Percentiles rank a stretch among this genome's conserved stretches.
phyloP scores from a whole-genome alignment of 30 jellyfish, hydroid and myxozoan species.

The Rhopilema esculentum region DNA sequence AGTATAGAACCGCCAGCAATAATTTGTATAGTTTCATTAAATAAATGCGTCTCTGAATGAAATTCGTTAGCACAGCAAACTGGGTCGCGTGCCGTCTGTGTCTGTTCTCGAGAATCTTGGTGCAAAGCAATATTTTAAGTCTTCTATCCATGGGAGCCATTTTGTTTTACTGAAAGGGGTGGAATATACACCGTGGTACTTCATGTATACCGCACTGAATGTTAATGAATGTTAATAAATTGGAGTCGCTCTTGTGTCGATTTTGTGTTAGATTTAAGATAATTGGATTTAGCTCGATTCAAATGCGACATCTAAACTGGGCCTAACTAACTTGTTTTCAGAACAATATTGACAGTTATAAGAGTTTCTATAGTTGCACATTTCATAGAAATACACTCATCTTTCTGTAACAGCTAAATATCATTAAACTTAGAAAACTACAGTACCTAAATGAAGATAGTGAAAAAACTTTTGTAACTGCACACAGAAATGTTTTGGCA shows the following conservation, averaged over 20 bases:
- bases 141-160: background rate
- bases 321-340: conserved; percentile 16
- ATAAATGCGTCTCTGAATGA: conserved; percentile 22
- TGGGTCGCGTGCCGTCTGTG: conserved; percentile 40
- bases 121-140: background rate
- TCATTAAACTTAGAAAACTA: no score
- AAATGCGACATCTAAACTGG: conserved; percentile 35
- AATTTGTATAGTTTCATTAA: conserved; percentile 13
- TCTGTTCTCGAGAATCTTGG: conserved; percentile 25
- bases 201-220: conserved; percentile 45
- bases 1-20: background rate
- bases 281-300: conserved; percentile 25
- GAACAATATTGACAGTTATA: background rate
- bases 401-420: no score
- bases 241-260: conserved; percentile 33
- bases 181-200: background rate
- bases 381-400: no score
- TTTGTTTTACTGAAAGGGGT: background rate
- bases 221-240: conserved; percentile 1
- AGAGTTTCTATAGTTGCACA: background rate
- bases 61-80: conserved; percentile 23
- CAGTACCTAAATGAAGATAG: no score
- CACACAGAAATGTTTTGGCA: no score
- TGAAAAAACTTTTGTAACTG: no score
- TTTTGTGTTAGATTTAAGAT: conserved; percentile 23